Evolutionary conservation across 2,888 invertebrate species (phyloP), one percentile per base, ranked within the genome.

Genomic region (Molorchus minor): DNA sequence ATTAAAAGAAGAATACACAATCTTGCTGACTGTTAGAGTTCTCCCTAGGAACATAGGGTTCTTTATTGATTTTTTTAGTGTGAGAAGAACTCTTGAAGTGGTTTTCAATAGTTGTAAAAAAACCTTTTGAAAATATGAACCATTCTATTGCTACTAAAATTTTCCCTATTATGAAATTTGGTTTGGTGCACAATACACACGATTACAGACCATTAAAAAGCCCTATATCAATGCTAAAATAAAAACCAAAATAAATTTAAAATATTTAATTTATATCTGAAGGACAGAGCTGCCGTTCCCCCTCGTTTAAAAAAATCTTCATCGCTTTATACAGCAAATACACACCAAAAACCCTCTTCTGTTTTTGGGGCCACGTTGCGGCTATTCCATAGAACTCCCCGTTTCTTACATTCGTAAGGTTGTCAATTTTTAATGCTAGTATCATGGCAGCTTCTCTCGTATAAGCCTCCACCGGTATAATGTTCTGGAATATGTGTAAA

Each of bases 381-480:
- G 89, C 85, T 0, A 86, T 82, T 0, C 95, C 95, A 74, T 96
- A 95, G 77, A 91, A 94, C 64, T 93, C 90, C 0, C 96, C 96
- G 25, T 82, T 80, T 74, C 91, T 91, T 13, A 87, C 80, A 79
- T 97, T 97, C 29, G 89, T 91, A 65, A 96, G 80, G 74, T 91
- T 90, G 0, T 84, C 79, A 2, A 93, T 71, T 0, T 92, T 91
- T 4, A 98, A 78, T 0, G 94, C 93, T 71, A 94, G 93, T 12
- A 98, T 96, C 87, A 98, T 96, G 7, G 93, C 88, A 0, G 97
- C 97, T 80, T 98, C 98, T 63, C 97, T 84, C 0, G 96, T 95
- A 69, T 91, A 94, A 0, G 98, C 98, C 79, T 98, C 98, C 0
- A 90, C 92, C 0, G 95, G 91, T 45, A 94, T 90, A 1, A 92